These are phyloP conservation scores for Deroptyus accipitrinus DNA, from an alignment of 2,113 vertebrate species.

Conservation along the genomic window DNA sequence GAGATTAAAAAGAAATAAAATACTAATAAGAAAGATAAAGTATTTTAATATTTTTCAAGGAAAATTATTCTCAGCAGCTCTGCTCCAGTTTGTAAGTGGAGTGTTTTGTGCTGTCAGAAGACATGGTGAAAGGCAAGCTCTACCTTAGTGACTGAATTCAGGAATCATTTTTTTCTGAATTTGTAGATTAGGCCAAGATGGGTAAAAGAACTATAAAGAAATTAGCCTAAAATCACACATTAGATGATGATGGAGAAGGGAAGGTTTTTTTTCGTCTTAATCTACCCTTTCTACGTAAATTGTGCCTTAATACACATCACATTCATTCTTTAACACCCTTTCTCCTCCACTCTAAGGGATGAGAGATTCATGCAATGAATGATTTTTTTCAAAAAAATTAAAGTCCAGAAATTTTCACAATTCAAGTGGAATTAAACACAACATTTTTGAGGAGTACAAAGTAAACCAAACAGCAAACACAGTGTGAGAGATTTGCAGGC, in stretches of 20 bases:
- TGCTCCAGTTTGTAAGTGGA: neutral
- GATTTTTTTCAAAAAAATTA: constrained; percentile 1
- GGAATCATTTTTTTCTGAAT: neutral
- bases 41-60: neutral
- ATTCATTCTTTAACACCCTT: neutral
- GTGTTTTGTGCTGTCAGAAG: neutral
- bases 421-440: constrained; percentile 21
- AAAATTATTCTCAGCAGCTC: neutral
- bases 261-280: neutral
- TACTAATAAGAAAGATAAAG: neutral
- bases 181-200: neutral
- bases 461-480: neutral
- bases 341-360: neutral
- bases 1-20: neutral
- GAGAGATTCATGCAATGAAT: neutral
- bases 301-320: neutral
- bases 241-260: neutral
- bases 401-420: constrained; percentile 4
- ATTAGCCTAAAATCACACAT: neutral
- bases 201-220: neutral
- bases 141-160: neutral
- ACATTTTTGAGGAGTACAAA: neutral
- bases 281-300: neutral
- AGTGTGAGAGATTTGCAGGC: neutral
- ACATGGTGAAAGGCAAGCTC: neutral